Percentiles rank a stretch among this genome's conserved stretches.
Conservation (phyloP, 2,888 invertebrate species). For the Gymnosoma rotundatum region DNA sequence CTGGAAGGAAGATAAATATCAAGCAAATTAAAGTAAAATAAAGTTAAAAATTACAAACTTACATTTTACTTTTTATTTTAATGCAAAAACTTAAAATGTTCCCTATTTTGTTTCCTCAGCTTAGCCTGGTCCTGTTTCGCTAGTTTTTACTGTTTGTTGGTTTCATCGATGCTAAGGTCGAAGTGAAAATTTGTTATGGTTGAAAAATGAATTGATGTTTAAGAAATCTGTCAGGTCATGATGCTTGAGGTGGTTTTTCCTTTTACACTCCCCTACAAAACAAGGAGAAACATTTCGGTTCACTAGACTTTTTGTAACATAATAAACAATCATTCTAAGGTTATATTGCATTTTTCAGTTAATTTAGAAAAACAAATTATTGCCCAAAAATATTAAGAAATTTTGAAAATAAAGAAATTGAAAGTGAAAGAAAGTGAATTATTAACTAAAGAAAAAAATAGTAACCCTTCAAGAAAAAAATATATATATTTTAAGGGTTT, state of each 20-base stretch:
- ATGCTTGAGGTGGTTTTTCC: slow-evolving; percentile 48
- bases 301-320: background rate
- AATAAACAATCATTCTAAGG: background rate
- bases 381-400: too few species aligned
- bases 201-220: slow-evolving; percentile 61
- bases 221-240: slow-evolving; percentile 62
- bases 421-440: too few species aligned
- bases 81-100: background rate
- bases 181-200: slow-evolving; percentile 56
- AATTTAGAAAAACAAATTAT: too few species aligned
- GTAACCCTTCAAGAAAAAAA: too few species aligned
- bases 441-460: too few species aligned
- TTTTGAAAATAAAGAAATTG: too few species aligned
- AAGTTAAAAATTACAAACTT: background rate
- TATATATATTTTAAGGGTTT: too few species aligned
- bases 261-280: background rate
- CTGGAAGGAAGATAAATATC: slow-evolving; percentile 1
- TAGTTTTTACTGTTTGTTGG: background rate
- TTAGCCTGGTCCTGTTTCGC: background rate
- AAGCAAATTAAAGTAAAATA: background rate
- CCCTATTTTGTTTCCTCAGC: background rate
- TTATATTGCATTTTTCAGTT: too few species aligned
- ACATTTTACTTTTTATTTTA: too few species aligned
- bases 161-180: slow-evolving; percentile 10
- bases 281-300: background rate